These are phyloP conservation scores for Danio tinwini DNA, from an alignment of 2,797 vertebrate genomes.

Conservation along the genomic window DNA sequence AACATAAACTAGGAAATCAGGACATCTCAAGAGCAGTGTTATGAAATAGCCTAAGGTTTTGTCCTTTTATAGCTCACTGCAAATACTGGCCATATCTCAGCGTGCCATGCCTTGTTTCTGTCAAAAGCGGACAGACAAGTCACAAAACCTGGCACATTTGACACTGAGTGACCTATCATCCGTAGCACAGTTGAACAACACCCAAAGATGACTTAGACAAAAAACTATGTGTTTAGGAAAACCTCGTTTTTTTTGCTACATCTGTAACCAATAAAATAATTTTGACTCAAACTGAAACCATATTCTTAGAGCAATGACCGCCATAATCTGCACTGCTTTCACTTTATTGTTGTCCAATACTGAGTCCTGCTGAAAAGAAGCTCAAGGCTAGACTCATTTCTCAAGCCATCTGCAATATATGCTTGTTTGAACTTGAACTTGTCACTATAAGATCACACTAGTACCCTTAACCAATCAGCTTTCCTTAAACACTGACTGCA, in stretches of 20 bases:
- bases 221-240: constrained; percentile 45
- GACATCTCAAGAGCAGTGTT: not conserved
- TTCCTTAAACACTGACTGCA: not conserved
- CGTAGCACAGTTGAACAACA: not conserved
- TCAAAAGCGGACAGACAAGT: constrained; percentile 31
- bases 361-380: not conserved
- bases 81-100: constrained; percentile 1
- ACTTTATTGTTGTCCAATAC: not conserved
- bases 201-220: constrained; percentile 44
- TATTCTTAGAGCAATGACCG: constrained; percentile 7
- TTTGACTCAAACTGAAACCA: constrained; percentile 35
- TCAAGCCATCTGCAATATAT: not conserved
- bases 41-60: not conserved
- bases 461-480: constrained; percentile 29
- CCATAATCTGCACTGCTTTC: not conserved
- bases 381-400: constrained; percentile 5
- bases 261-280: constrained; percentile 55
- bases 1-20: not conserved
- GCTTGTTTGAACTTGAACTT: constrained; percentile 52
- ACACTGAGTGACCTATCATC: constrained; percentile 3
- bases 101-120: constrained; percentile 2
- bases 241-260: constrained; percentile 33
- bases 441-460: not conserved
- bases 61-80: not conserved
- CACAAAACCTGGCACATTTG: constrained; percentile 17